Conservation (phyloP, 2,888 invertebrate species). For the Ormyrus labotus region DNA sequence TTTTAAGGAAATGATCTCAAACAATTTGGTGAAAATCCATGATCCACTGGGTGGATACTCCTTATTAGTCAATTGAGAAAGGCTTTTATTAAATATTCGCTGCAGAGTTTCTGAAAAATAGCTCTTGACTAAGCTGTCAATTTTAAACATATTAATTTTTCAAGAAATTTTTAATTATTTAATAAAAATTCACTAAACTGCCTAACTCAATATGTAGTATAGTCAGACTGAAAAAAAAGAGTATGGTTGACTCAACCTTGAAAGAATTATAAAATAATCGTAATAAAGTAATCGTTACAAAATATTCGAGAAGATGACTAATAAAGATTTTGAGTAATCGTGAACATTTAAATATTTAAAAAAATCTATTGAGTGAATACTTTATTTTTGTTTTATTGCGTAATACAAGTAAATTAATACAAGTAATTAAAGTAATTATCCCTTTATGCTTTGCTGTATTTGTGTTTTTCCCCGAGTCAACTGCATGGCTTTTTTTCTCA, state of each 20-base stretch:
- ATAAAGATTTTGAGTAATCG: no score
- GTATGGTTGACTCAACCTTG: constrained; percentile 33
- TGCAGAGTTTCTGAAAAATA: not conserved
- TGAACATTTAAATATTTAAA: no score
- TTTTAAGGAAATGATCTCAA: no score
- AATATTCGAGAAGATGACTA: not conserved
- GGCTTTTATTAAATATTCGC: constrained; percentile 13
- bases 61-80: not conserved
- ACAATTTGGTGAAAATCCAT: no score
- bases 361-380: no score
- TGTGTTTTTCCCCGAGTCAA: constrained; percentile 40
- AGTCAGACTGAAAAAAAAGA: constrained; percentile 26
- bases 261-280: not conserved
- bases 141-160: no score
- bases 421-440: no score
- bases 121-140: no score
- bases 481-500: constrained; percentile 47
- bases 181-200: constrained; percentile 8
- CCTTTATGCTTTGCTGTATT: constrained; percentile 2
- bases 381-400: not conserved
- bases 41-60: no score
- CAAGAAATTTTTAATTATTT: not conserved
- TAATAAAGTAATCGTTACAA: not conserved
- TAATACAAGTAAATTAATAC: not conserved
- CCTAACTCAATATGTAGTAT: constrained; percentile 23